Evolutionary conservation across 2,888 invertebrate genomes (phyloP), one percentile per base, ranked within the genome.

Genomic region (Muscina levida): DNA sequence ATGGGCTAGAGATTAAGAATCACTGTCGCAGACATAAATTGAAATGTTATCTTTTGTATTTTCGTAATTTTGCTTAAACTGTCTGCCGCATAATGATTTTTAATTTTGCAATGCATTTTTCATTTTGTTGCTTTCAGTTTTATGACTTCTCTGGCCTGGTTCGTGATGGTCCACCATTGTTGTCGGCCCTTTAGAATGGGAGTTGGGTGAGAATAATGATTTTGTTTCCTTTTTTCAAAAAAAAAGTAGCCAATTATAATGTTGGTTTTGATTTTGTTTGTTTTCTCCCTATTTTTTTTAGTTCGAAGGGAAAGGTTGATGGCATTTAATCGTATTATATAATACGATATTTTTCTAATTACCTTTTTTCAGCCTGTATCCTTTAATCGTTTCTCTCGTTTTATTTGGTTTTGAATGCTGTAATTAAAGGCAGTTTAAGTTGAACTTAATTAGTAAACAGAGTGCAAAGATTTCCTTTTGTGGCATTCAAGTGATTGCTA

Each of bases 11-110:
- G 13, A 31, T 81, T 77, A 74, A 37, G 72, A 68, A 72, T 65
- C 72, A 39, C 81, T 77, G 81, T 17, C n/a, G 19, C 53, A 81
- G 80, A 31, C 15, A 19, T 51, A 77, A 74, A 77, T 77, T 77
- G 48, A 81, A 77, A 68, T 77, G 44, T 77, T 75, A 77, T 81
- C 72, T 65, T 51, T 77, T 6, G 48, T 6, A 62, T 42, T 62
- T 42, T 31, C 37, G n/a, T 57, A 13, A 11, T 17, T 39, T 59
- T 11, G 26, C 70, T 74, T 13, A 67, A 71, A 22, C 46, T 65
- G 68, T 81, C 74, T 77, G 81, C 74, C 68, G 74, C 77, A 81
- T 81, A 77, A 81, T 81, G 74, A 65, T 75, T 77, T 81, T 81
- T 75, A 81, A 81, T 81, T 74, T 81, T 71, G 72, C 71, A 71